Base-by-base conservation (phyloP, 2,113 vertebrate genomes). In the Tautogolabrus adspersus region DNA sequence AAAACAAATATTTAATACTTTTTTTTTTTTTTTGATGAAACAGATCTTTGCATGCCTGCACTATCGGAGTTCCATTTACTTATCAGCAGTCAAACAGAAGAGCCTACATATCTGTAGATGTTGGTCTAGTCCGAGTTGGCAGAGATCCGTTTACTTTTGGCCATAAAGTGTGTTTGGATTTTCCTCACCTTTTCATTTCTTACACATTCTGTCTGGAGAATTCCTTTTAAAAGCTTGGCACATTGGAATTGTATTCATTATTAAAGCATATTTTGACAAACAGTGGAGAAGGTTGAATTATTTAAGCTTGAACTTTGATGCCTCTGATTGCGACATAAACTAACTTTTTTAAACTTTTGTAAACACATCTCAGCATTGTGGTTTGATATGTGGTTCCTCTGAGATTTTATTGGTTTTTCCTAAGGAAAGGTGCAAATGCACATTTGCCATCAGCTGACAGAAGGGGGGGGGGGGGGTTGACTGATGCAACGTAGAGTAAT, bases 401-500 rank as follows among this genome's bases (percentile, higher is more conserved):
- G 66, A 76, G 70, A 68, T 63, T 21, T 26, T 76, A 56, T 75
- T 59, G 66, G 79, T 79, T 81, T 79, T 68, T 81, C 75, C 81
- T 58, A 19, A 81, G 79, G 68, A 68, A 57, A 54, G 30, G 10
- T 58, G 37, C 65, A 76, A 74, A 72, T 77, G 69, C 78, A 62
- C 57, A 60, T 72, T 76, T 42, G 66, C 64, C 77, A 78, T 67
- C 47, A 18, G 69, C 70, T 81, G 72, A 73, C 59, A 52, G 57
- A 64, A 77, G 56, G 63, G 26, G 37, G 64, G 81, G 56, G 63
- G 37, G 34, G 16, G 2, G 3, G 49, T 66, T 40, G 76, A 60
- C 77, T 92, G 93, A 92, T 92, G 88, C 79, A 93, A 92, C 79
- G 66, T n/a, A 57, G 63, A 83, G 92, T 89, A 92, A 94, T 89